Evolutionary conservation across 2,113 vertebrate species (phyloP).

Genomic region (Sinosuthora webbiana): DNA sequence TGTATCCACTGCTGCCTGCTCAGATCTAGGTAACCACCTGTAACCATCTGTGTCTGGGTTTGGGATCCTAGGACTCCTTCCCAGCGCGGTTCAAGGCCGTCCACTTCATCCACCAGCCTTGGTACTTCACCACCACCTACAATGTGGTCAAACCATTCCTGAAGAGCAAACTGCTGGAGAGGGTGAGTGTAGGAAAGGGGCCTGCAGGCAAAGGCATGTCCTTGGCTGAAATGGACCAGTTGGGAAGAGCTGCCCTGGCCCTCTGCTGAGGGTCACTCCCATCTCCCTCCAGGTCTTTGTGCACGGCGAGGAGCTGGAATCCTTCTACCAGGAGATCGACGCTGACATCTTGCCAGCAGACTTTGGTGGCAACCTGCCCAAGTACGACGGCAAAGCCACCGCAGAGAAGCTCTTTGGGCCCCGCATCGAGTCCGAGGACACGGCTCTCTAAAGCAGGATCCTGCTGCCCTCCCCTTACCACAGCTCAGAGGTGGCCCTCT

Average conservation of each 20-base stretch:
- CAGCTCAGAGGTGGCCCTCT: not conserved
- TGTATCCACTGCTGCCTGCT: not conserved
- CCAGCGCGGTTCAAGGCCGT: constrained; percentile 96
- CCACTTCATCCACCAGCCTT: constrained; percentile 95
- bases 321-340: constrained; percentile 87
- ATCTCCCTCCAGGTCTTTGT: constrained; percentile 83
- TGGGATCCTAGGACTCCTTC: constrained; percentile 87
- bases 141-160: constrained; percentile 94
- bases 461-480: not conserved
- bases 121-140: constrained; percentile 99
- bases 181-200: constrained; percentile 75
- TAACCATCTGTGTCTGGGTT: not conserved
- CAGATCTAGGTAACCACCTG: fast-evolving
- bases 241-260: not conserved
- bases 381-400: constrained; percentile 78
- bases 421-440: constrained; percentile 79
- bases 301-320: constrained; percentile 88
- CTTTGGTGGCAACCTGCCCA: constrained; percentile 86
- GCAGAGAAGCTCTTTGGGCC: constrained; percentile 88
- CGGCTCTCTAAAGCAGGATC: constrained; percentile 76
- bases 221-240: not conserved
- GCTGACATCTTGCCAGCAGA: constrained; percentile 86
- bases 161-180: constrained; percentile 94
- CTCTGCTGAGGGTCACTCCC: not conserved
- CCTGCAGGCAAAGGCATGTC: fast-evolving